Base-by-base conservation (phyloP, 23 tunicate genomes). In the Halocynthia aurantium region DNA sequence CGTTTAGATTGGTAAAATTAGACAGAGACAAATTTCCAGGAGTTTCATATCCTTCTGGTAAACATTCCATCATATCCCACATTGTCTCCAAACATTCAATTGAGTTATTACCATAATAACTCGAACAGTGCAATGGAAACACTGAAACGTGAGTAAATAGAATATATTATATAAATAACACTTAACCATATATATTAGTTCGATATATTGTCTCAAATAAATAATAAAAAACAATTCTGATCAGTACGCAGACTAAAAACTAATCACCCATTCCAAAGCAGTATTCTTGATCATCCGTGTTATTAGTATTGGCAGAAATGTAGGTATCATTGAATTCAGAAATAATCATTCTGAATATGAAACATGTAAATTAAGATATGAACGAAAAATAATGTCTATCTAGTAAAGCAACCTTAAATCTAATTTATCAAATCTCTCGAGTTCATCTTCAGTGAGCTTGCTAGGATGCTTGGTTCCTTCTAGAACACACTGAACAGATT, bases 241-340 rank as follows among this genome's bases (percentile, higher is more conserved):
- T n/a, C n/a, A n/a, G 44, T 31, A 31, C 44, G 2, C 44, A 31
- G 44, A 31, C 44, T 31, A 4, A 31, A 31, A 31, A 31, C 44
- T 31, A 31, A 1, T 31, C 1, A 31, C 83, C 65, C 7, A 80
- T 19, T 68, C 83, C 83, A 68, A 68, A 69, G 56, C 83, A 80
- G 53, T 22, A 20, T 9, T n/a, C 22, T 52, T 80, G 83, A 12
- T 53, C 65, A 15, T n/a, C 10, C 17, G 57, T 12, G 50, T 12
- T 13, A 65, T 50, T 50, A 51, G 22, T 20, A 12, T 69, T 64
- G 20, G 83, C 74, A 20, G 13, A 10, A 10, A 19, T 52, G 21
- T 11, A 22, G 15, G 76, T 68, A 50, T 56, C 58, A 52, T 80
- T 80, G 50, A 80, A 80, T 69, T 80, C 62, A n/a, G 22, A 7